Evolutionary conservation across 2,113 vertebrate species (phyloP).

Genomic region (Eidolon helvum): DNA sequence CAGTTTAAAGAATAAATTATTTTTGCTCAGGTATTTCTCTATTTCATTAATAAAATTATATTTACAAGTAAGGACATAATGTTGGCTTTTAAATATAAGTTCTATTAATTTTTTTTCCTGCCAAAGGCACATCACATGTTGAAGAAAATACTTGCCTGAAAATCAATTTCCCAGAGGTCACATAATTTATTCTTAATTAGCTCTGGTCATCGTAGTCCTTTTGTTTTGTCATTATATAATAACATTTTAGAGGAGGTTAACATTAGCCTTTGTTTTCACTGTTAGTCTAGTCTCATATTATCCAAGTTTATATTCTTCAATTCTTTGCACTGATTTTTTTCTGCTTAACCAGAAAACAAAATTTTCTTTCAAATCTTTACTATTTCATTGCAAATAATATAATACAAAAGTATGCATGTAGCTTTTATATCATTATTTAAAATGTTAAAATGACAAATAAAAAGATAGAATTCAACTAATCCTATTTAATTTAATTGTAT

Average conservation of each 20-base stretch:
- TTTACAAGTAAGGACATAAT: background rate
- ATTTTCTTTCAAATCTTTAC: background rate
- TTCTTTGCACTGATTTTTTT: background rate
- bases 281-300: background rate
- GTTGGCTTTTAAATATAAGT: background rate
- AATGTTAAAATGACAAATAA: background rate
- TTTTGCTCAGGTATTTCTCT: background rate
- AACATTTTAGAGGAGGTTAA: background rate
- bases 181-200: background rate
- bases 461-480: background rate
- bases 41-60: conserved; percentile 32
- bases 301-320: background rate
- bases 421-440: conserved; percentile 4
- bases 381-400: background rate
- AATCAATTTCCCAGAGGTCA: background rate
- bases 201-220: background rate
- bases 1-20: background rate
- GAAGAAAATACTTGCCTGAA: background rate
- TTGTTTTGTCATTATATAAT: background rate
- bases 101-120: conserved; percentile 12
- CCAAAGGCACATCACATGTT: background rate
- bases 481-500: conserved; percentile 22
- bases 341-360: background rate
- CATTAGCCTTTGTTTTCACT: background rate
- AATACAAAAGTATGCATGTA: background rate